Conservation (phyloP, 2,113 vertebrate genomes). For the Brienomyrus longianalis region DNA sequence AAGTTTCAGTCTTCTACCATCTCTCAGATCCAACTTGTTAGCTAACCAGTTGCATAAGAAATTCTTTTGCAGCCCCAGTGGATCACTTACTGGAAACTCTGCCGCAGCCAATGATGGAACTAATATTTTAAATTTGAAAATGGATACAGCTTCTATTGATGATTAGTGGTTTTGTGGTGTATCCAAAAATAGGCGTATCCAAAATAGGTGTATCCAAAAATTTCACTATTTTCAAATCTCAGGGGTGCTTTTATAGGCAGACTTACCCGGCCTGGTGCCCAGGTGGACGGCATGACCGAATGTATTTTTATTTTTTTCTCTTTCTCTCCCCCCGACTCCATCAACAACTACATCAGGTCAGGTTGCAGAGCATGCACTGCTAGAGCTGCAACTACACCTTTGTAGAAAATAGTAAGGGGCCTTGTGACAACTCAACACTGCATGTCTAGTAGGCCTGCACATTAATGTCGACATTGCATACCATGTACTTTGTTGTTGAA, state of each 20-base stretch:
- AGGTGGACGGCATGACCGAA: too few species aligned
- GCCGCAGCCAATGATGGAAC: neutral
- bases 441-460: neutral
- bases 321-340: too few species aligned
- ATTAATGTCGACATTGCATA: neutral
- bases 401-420: neutral
- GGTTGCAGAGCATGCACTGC: too few species aligned
- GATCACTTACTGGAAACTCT: neutral
- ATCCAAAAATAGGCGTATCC: neutral
- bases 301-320: too few species aligned
- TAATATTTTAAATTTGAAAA: neutral
- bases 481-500: neutral
- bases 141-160: neutral
- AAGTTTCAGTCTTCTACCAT: neutral
- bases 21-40: neutral
- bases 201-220: neutral
- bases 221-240: neutral
- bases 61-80: neutral
- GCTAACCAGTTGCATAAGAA: neutral
- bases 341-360: too few species aligned
- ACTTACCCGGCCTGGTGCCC: neutral
- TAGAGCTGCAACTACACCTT: too few species aligned
- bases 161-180: neutral
- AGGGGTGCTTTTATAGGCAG: neutral
- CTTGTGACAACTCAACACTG: neutral